Base-by-base conservation (phyloP, 1,140 invertebrate genomes). In the Sarcophaga bullata region DNA sequence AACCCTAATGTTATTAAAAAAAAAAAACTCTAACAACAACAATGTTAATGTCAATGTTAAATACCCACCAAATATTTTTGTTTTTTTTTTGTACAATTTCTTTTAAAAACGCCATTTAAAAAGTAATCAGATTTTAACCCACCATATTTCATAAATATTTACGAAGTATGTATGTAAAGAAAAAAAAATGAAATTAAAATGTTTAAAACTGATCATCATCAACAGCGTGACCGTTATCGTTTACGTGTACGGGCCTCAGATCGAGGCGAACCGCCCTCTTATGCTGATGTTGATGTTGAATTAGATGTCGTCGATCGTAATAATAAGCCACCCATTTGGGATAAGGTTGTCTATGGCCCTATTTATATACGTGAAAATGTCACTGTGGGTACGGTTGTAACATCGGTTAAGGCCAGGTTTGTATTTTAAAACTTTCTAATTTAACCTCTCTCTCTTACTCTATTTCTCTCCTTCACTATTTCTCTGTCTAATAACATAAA, bases 361-460 rank as follows among this genome's bases (percentile, higher is more conserved):
- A 97, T 97, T 93, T 95, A 95, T 94, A 96, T 98, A 94, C 95
- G 95, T 94, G 97, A 98, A 95, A 98, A 98, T 95, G 96, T 97
- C 93, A 97, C 96, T 94, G 96, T 98, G 93, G 96, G 97, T 94
- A 97, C 96, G 92, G 95, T 96, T 94, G 96, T 98, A 93, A 97
- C 96, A 92, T 95, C 96, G 92, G 94, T 98, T 91, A 98, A 97
- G 95, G 97, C 97, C 93, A 97, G 96, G 96, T 97, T 97, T 95
- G 96, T 97, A 96, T 95, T 84, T 58, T 11, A 46, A n/a, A n/a
- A 8, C 50, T 62, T 52, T 9, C 49, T 47, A 73, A 73, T 13
- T 37, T 19, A 10, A 73, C 47, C 50, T 48, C 48, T 76, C n/a
- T 15, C 48, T 76, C 13, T 6, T 6, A 37, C 68, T 17, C n/a